These are phyloP conservation scores for Triops longicaudatus DNA, from an alignment of 1,140 invertebrate genomes.

Conservation along the genomic window DNA sequence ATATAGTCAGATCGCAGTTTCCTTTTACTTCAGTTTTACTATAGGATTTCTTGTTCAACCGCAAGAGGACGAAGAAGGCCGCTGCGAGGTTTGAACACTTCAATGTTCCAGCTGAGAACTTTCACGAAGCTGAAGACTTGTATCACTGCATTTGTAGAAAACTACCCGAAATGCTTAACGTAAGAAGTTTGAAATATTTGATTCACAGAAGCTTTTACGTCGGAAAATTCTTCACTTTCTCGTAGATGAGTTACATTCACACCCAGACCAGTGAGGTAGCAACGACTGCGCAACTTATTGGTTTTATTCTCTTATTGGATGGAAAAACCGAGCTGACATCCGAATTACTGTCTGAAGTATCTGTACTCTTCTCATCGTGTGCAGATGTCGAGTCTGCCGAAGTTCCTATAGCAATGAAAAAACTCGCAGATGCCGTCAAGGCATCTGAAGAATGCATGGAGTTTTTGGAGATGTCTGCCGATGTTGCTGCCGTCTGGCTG, in stretches of 20 bases:
- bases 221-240: neutral
- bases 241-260: slow-evolving; percentile 23
- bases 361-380: slow-evolving; percentile 53
- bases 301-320: slow-evolving; percentile 26
- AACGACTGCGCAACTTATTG: slow-evolving; percentile 25
- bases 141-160: neutral
- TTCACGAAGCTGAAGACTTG: slow-evolving; percentile 8
- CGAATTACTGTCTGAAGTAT: slow-evolving; percentile 54
- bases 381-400: slow-evolving; percentile 58
- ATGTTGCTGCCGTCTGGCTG: slow-evolving; percentile 51
- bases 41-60: slow-evolving; percentile 18
- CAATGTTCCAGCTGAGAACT: neutral
- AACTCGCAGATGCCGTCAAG: slow-evolving; percentile 46
- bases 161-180: neutral
- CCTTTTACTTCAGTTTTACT: neutral
- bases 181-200: neutral
- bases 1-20: neutral
- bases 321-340: slow-evolving; percentile 43
- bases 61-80: slow-evolving; percentile 17
- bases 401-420: slow-evolving; percentile 43
- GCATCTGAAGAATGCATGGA: slow-evolving; percentile 42
- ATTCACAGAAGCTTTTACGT: neutral
- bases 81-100: slow-evolving; percentile 17
- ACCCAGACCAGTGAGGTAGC: slow-evolving; percentile 16
- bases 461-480: slow-evolving; percentile 46